Evolutionary conservation across 2,797 vertebrate species (phyloP), one percentile per base, ranked within the genome.

Genomic region (Megaceryle alcyon): DNA sequence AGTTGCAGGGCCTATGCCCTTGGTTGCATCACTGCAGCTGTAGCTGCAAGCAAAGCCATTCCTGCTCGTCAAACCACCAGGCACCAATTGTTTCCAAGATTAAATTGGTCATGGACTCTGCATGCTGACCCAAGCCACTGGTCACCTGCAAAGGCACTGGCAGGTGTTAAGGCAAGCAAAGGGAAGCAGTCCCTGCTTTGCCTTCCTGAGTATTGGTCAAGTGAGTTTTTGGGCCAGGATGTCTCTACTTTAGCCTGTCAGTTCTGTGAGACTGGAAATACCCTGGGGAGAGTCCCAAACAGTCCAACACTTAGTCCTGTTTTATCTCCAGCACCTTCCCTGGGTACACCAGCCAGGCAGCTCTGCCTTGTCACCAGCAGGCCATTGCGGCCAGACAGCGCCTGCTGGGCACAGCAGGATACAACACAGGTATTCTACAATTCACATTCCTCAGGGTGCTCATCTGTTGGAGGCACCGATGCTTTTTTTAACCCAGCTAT

Each of bases 21-120:
- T 0, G 0, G 12, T 25, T 70, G 21, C 6, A 2, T 39, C 76
- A 66, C 2, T 1, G 29, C 25, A 19, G 25, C 29, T 73, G 48
- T 33, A 63, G 54, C 78, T 87, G 28, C 79, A 39, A 3, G 13
- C 39, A 44, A 82, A 60, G 64, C 57, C 19, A 6, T 37, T 86
- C 29, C 61, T 86, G 25, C 59, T 78, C 75, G 33, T 31, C 16
- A 19, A 75, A 5, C 28, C 14, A 19, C 31, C 12, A 23, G 61
- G 54, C 84, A 29, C 33, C 72, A 43, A 49, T 53, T 71, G 68
- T 14, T 84, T 82, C 81, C 56, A 70, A 43, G 61, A 46, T 76
- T 71, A 79, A 54, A 46, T 41, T 75, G 17, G 46, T 60, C 3
- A 5, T 4, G 4, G 31, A 4, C 41, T 80, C 29, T 49, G 41